Evolutionary conservation across 2,113 vertebrate species (phyloP), one percentile per base, ranked within the genome.

Genomic region (Phalacrocorax brasilianus): DNA sequence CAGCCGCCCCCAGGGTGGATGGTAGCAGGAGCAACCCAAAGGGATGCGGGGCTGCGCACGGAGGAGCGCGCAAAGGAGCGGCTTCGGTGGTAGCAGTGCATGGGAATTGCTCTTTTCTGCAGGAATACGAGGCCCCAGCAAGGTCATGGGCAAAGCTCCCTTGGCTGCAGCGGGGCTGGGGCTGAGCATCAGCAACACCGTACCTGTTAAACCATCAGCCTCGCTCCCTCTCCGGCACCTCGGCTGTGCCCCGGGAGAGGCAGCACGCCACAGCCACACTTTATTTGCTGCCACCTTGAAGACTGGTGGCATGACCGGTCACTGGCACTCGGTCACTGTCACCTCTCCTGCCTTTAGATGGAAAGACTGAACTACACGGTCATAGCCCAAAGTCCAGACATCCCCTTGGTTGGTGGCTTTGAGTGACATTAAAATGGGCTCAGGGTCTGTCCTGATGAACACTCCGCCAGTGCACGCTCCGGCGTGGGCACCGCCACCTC

Each of bases 1-100:
- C 47, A 44, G 26, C 38, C 0, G 0, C 8, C 12, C 32, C 32
- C 1, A 10, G 50, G 59, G 13, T 0, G 14, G 71, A 28, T 1
- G 3, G 66, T 52, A 74, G 66, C 61, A 38, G 45, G 52, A 44
- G 10, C 1, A 10, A 70, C 50, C 22, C 59, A 10, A 74, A 81
- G 55, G 28, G 38, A 40, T 35, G 26, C 3, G 1, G 50, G 35
- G 15, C 66, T 47, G 28, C 26, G n/a, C 24, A 16, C 3, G 12
- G 27, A 81, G 35, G 12, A 35, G 33, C 3, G 10, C 12, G 14
- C 2, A 7, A 21, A 44, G 56, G 40, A 76, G 30, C 14, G 1
- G 42, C 40, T 78, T 76, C 27, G 8, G 13, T 19, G 33, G 52
- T 2, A 27, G 74, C 55, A 77, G 52, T 55, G 32, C 0, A 0